Percentiles rank a stretch among this genome's conserved stretches.
These are phyloP conservation scores for Tetramorium bicarinatum DNA, from an alignment of 2,888 invertebrate genomes.

Conservation along the genomic window DNA sequence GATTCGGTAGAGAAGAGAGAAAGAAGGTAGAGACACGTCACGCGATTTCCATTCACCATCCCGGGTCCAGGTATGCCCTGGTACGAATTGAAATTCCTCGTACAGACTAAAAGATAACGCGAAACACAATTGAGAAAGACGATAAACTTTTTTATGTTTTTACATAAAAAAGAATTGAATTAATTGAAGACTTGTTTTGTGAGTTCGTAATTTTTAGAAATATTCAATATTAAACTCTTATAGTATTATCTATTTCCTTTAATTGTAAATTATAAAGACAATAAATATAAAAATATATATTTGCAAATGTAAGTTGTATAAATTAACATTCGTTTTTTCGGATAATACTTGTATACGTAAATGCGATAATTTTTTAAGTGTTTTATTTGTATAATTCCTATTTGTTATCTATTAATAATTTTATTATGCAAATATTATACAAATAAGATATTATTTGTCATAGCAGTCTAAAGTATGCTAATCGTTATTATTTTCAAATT, in stretches of 20 bases:
- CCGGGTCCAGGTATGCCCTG: slow-evolving; percentile 72
- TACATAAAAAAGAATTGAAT: not conserved
- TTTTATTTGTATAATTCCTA: not conserved
- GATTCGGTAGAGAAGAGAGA: slow-evolving; percentile 20
- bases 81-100: slow-evolving; percentile 67
- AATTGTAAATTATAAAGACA: not conserved
- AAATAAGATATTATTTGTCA: not conserved
- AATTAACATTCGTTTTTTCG: not conserved
- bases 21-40: slow-evolving; percentile 45
- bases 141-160: not conserved
- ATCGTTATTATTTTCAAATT: not conserved
- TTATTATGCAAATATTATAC: no score
- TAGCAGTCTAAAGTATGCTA: not conserved
- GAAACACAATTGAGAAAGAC: not conserved
- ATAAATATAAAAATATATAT: not conserved
- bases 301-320: not conserved
- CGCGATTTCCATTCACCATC: slow-evolving; percentile 75
- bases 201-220: not conserved
- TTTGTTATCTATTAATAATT: not conserved
- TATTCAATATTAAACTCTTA: not conserved
- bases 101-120: slow-evolving; percentile 64
- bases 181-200: not conserved
- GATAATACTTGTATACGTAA: not conserved
- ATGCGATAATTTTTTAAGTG: not conserved
- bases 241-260: not conserved